phyloP scores from a whole-genome alignment of 2,797 vertebrate genomes.

The Sebastes diploproa region DNA sequence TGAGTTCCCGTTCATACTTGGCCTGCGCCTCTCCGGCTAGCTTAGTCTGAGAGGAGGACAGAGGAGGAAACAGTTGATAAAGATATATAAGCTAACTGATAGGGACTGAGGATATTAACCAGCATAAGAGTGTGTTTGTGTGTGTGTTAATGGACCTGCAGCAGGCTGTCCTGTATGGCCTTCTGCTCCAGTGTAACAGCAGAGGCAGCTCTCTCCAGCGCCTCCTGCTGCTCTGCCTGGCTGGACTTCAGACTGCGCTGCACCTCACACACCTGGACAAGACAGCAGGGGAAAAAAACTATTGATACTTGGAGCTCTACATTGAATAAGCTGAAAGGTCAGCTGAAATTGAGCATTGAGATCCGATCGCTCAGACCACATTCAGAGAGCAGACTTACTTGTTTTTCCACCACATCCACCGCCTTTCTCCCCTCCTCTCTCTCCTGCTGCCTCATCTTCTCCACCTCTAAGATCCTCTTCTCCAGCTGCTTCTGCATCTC shows the following conservation, averaged over 20 bases:
- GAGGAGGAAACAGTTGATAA: background rate
- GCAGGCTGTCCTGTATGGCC: constrained; percentile 91
- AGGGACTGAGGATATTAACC: background rate
- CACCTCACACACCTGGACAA: constrained; percentile 86
- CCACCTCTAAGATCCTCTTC: constrained; percentile 89
- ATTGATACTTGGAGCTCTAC: too few species aligned
- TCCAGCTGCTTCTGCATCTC: constrained; percentile 93
- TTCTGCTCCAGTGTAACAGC: constrained; percentile 90
- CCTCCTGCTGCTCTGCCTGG: constrained; percentile 91
- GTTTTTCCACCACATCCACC: constrained; percentile 89
- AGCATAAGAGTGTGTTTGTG: background rate
- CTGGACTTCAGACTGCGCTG: constrained; percentile 87
- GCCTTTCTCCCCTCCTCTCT: constrained; percentile 89
- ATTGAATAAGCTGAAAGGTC: too few species aligned
- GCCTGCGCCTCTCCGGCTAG: constrained; percentile 92
- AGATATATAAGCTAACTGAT: background rate
- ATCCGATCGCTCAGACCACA: too few species aligned
- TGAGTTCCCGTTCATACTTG: constrained; percentile 95
- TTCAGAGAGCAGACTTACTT: constrained; percentile 72
- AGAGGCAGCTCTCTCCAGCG: constrained; percentile 88
- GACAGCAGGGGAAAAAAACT: background rate
- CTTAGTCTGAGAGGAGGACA: constrained; percentile 53
- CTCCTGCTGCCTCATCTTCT: constrained; percentile 90
- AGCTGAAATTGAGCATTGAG: too few species aligned
- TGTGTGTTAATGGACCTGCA: constrained; percentile 82